A percentile compares a stretch with the other conserved stretches of the same genome.
phyloP scores from a whole-genome alignment of 2,113 vertebrate genomes.

The Cebus imitator region DNA sequence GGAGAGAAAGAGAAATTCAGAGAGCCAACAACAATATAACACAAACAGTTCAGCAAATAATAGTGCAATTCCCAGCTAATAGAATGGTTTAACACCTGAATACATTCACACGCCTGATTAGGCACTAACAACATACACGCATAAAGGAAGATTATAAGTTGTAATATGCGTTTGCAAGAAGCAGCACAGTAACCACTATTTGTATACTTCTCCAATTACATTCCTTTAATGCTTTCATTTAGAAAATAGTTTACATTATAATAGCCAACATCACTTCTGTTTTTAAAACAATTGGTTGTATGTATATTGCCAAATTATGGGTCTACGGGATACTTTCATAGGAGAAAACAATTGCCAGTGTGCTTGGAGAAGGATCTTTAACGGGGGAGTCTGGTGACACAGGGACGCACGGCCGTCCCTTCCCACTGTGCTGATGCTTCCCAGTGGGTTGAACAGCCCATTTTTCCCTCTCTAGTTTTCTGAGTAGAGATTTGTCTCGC shows the following conservation, averaged over 20 bases:
- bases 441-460: background rate
- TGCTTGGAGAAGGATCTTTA: conserved; percentile 45
- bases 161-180: conserved; percentile 81
- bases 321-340: conserved; percentile 57
- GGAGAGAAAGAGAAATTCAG: conserved; percentile 61
- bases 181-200: conserved; percentile 81
- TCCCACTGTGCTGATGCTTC: background rate
- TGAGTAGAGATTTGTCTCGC: background rate
- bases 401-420: background rate
- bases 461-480: background rate
- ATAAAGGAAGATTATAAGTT: conserved; percentile 84
- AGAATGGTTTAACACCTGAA: conserved; percentile 83
- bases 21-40: conserved; percentile 64
- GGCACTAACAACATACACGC: conserved; percentile 80
- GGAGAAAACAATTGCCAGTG: conserved; percentile 67
- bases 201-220: conserved; percentile 82
- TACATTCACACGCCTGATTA: conserved; percentile 82
- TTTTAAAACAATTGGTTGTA: conserved; percentile 83
- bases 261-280: conserved; percentile 80
- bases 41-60: conserved; percentile 82
- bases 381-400: background rate
- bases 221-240: conserved; percentile 82
- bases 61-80: conserved; percentile 78
- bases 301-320: conserved; percentile 77
- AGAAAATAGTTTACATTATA: conserved; percentile 79